Evolutionary conservation across 1,140 invertebrate species (phyloP).

Genomic region (Ctenoplectra terminalis): DNA sequence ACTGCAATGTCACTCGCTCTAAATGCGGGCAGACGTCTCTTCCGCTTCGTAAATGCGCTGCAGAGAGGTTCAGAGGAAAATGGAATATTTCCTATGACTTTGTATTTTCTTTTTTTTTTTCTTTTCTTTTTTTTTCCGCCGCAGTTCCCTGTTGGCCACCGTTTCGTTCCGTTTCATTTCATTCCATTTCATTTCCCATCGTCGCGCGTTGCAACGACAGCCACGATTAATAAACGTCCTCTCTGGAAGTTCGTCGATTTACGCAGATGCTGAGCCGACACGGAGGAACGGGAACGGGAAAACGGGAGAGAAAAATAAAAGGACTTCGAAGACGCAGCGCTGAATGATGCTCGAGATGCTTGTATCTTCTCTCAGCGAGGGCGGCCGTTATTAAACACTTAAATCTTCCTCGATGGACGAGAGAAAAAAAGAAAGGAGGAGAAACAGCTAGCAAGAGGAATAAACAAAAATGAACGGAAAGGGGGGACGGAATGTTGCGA

Average conservation of each 20-base stretch:
- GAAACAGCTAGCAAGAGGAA: constrained; percentile 32
- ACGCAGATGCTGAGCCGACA: neutral
- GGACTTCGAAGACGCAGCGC: constrained; percentile 22
- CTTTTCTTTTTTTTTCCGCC: neutral
- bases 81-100: constrained; percentile 11
- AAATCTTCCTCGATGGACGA: constrained; percentile 72
- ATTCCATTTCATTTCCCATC: constrained; percentile 56
- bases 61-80: neutral
- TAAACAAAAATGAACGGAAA: constrained; percentile 41
- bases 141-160: neutral
- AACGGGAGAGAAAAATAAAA: constrained; percentile 48
- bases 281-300: constrained; percentile 5
- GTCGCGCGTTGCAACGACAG: constrained; percentile 40
- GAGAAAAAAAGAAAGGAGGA: constrained; percentile 14
- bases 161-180: constrained; percentile 24
- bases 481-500: constrained; percentile 17
- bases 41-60: neutral
- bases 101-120: neutral
- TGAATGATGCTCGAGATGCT: constrained; percentile 59
- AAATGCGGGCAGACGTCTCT: neutral
- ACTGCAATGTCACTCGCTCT: neutral
- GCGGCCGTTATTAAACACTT: constrained; percentile 77
- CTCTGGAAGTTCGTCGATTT: constrained; percentile 52
- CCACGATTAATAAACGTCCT: constrained; percentile 65
- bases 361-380: constrained; percentile 53